Evolutionary conservation across 2,113 vertebrate species (phyloP).

Genomic region (Lagenorhynchus albirostris): DNA sequence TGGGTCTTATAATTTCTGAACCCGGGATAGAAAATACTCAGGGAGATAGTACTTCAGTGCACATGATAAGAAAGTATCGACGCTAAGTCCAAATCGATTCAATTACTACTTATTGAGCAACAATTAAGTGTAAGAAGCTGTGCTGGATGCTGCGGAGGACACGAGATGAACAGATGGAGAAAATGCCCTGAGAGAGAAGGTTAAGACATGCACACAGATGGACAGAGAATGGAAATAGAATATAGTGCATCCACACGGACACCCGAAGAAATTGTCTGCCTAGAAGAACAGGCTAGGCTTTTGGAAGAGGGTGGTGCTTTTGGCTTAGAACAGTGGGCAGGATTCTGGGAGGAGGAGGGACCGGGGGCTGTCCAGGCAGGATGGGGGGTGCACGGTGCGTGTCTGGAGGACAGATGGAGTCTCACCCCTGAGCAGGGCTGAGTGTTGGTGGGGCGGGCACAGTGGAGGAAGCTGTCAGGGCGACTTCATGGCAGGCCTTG

Average conservation of each 20-base stretch:
- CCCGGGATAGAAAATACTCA: neutral
- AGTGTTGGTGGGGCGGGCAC: fast-evolving
- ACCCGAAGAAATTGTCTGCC: neutral
- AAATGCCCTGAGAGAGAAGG: neutral
- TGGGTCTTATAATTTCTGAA: neutral
- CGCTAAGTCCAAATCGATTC: neutral
- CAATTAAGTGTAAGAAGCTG: neutral
- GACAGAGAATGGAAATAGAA: neutral
- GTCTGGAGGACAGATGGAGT: neutral
- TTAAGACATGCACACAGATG: neutral
- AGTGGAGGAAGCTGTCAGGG: neutral
- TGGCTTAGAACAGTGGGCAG: neutral
- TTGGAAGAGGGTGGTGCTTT: neutral
- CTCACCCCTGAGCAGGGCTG: neutral
- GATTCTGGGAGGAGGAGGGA: neutral
- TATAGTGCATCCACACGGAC: fast-evolving
- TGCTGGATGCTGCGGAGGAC: too few relatives aligned
- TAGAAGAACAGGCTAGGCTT: neutral
- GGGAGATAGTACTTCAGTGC: neutral
- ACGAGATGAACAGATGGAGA: neutral
- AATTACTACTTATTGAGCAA: neutral
- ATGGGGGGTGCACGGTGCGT: fast-evolving
- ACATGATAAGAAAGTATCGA: neutral
- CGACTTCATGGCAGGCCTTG: neutral
- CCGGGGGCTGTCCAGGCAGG: neutral